phyloP scores from a whole-genome alignment of 2,113 vertebrate species.

The Psilopogon haemacephalus region DNA sequence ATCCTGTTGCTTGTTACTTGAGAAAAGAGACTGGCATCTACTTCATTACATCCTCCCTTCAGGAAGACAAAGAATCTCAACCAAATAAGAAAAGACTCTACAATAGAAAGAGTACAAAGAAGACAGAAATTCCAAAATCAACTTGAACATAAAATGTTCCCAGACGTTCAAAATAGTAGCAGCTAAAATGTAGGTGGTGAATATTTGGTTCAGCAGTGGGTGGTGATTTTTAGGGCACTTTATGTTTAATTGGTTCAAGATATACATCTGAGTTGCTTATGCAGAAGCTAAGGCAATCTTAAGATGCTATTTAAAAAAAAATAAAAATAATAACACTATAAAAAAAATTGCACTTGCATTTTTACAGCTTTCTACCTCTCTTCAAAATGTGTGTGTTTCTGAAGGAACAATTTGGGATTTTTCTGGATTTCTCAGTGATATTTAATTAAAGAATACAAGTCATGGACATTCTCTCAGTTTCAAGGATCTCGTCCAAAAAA shows the following conservation, averaged over 20 bases:
- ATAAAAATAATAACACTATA: not conserved
- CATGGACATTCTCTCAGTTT: not conserved
- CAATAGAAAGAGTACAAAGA: not conserved
- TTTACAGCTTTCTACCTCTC: not conserved
- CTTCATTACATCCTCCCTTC: not conserved
- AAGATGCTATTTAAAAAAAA: not conserved
- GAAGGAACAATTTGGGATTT: not conserved
- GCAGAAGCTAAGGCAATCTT: not conserved
- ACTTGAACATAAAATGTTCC: constrained; percentile 9
- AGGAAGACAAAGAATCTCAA: not conserved
- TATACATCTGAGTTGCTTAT: not conserved
- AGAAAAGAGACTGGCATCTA: no score
- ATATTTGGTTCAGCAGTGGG: not conserved
- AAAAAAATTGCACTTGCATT: not conserved
- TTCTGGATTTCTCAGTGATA: not conserved
- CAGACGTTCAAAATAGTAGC: not conserved
- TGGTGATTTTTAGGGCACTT: not conserved
- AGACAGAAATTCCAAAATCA: constrained; percentile 2
- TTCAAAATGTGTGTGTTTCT: not conserved
- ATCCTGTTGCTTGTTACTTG: not conserved
- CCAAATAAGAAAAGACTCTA: not conserved
- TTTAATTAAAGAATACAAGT: not conserved
- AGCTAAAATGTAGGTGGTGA: constrained; percentile 22
- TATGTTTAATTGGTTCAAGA: not conserved
- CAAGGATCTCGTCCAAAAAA: not conserved